phyloP scores from a whole-genome alignment of 2,888 invertebrate species.

The Sphaerophoria taeniata region DNA sequence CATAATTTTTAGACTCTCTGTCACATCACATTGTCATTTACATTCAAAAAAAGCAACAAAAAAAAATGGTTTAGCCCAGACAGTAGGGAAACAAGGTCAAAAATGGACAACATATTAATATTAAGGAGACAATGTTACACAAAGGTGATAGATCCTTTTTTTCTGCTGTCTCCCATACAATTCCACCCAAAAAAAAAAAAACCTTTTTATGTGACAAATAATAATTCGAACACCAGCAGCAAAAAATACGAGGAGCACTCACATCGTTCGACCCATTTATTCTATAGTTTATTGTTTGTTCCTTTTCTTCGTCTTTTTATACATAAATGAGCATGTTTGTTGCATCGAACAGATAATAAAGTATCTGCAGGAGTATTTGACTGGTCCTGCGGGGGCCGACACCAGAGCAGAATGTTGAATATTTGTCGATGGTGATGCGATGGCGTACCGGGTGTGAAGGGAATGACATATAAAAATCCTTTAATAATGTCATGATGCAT shows the following conservation, averaged over 20 bases:
- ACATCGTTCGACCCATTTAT: slow-evolving; percentile 32
- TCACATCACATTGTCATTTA: slow-evolving; percentile 47
- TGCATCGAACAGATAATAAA: slow-evolving; percentile 59
- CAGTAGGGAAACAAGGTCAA: slow-evolving; percentile 32
- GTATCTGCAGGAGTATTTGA: slow-evolving; percentile 11
- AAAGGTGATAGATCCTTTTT: slow-evolving; percentile 63
- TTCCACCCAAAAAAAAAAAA: slow-evolving; percentile 9
- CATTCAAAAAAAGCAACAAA: slow-evolving; percentile 25
- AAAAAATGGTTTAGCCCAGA: neutral
- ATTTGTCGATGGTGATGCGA: slow-evolving; percentile 18
- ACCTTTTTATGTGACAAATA: slow-evolving; percentile 33
- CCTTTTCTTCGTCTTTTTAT: slow-evolving; percentile 10
- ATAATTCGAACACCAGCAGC: slow-evolving; percentile 11
- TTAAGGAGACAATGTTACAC: slow-evolving; percentile 56
- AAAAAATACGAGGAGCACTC: slow-evolving; percentile 3
- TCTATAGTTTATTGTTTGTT: slow-evolving; percentile 33
- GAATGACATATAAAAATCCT: slow-evolving; percentile 32
- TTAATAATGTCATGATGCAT: slow-evolving; percentile 70
- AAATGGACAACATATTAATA: slow-evolving; percentile 63
- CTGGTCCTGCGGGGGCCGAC: neutral
- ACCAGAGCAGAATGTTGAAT: no score
- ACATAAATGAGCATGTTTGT: slow-evolving; percentile 51
- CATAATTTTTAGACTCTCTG: slow-evolving; percentile 45
- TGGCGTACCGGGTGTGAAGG: neutral
- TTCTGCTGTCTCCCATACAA: neutral